Conservation (phyloP, 2,113 vertebrate species). For the Carassius carassius region DNA sequence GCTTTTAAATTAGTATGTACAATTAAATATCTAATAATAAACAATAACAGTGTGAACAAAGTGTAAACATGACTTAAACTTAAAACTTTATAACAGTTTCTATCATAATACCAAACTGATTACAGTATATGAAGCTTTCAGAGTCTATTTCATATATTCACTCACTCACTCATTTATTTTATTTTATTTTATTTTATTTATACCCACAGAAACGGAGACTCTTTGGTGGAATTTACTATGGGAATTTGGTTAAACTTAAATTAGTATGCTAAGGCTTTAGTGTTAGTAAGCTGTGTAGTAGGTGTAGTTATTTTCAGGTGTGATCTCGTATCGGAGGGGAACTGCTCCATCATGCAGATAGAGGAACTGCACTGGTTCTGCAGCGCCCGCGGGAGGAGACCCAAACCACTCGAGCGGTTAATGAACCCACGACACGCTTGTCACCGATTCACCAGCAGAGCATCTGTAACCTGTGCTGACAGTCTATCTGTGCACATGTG, state of each 20-base stretch:
- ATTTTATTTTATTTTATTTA: too few relatives aligned
- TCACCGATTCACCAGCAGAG: background rate
- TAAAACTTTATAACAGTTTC: too few relatives aligned
- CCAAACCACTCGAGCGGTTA: constrained; percentile 13
- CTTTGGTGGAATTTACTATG: background rate
- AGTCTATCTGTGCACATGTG: background rate
- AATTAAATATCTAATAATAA: too few relatives aligned
- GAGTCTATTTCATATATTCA: too few relatives aligned
- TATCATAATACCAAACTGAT: too few relatives aligned
- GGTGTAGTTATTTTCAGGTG: background rate
- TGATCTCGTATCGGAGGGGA: background rate
- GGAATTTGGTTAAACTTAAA: background rate
- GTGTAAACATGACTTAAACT: too few relatives aligned
- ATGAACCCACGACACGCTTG: constrained; percentile 9
- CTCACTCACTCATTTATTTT: too few relatives aligned
- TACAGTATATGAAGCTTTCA: too few relatives aligned
- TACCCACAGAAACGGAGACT: background rate
- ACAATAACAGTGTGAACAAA: too few relatives aligned
- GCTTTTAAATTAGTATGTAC: too few relatives aligned
- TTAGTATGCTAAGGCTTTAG: background rate
- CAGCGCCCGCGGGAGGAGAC: constrained; percentile 62
- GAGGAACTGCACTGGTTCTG: constrained; percentile 61
- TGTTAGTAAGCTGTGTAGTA: background rate
- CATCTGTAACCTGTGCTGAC: constrained; percentile 21
- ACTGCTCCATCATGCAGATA: constrained; percentile 36